Percentiles rank a stretch among this genome's conserved stretches.
These are phyloP conservation scores for Onychomys arenicola DNA, from an alignment of 2,797 vertebrate genomes.

Conservation along the genomic window DNA sequence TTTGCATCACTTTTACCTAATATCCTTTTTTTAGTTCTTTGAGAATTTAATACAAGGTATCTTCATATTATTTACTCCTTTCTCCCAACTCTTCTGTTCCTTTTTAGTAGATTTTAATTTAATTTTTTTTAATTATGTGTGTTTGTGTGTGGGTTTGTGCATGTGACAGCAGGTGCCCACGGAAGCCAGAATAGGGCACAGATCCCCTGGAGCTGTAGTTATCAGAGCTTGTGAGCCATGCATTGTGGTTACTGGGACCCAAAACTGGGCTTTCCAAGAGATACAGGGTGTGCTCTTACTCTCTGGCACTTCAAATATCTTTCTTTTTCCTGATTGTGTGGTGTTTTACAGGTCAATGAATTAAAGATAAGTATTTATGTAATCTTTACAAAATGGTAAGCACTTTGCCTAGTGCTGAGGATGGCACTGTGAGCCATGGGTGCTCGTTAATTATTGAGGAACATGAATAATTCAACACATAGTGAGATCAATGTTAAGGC, in stretches of 20 bases:
- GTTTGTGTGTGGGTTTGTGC: neutral
- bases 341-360: neutral
- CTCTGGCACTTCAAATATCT: neutral
- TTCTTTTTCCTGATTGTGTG: neutral
- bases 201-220: neutral
- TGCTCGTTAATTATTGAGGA: neutral
- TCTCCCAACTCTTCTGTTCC: neutral
- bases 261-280: neutral
- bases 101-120: neutral
- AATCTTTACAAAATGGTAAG: neutral
- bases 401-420: neutral
- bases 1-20: neutral
- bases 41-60: neutral
- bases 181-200: neutral
- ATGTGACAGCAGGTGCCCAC: neutral
- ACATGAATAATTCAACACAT: neutral
- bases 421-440: neutral
- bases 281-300: neutral
- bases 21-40: neutral
- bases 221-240: neutral
- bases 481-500: constrained; percentile 9
- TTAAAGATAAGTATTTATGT: constrained; percentile 2
- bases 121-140: neutral
- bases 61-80: neutral
- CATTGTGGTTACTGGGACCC: neutral